Base-by-base conservation (phyloP, 2,888 invertebrate species). In the Euspilapteryx auroguttella region DNA sequence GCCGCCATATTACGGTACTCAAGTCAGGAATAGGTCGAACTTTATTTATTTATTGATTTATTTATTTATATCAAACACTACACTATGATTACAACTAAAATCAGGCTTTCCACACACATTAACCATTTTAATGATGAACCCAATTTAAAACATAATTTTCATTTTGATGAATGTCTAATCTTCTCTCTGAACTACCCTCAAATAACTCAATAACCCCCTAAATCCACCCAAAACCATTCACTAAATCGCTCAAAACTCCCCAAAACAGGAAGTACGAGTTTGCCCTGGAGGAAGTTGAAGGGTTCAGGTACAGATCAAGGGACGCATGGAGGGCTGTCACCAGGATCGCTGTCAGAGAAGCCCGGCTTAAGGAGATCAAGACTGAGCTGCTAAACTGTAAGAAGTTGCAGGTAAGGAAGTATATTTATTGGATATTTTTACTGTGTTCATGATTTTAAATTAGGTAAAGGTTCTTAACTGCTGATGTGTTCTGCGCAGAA, bases 291-390 rank as follows among this genome's bases (percentile, higher is more conserved):
- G 96, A 99, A 68, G 88, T 99, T 27, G 97, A 98, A 55, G 90
- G 96, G 0, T 98, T 99, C 61, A 79, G 91, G 36, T 97, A 99
- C 68, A 79, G 99, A 40, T 89, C 97, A 0, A 83, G 88, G 49
- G 98, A 99, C 77, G 98, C 95, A 3, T 90, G 96, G 89, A 83
- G 89, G 45, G 90, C 95, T 1, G 93, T 96, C 6, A 98, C 98
- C 0, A 83, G 89, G 45, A 87, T 94, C 34, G 95, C 96, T 0
- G 88, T 99, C 2, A 79, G 94, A 25, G 96, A 98, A 61, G 96
- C 97, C 0, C 78, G 98, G 12, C 77, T 98, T 27, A 94, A 92
- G 53, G 99, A 99, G 79, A 98, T 99, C 42, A 92, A 92, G 57
- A 82, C 83, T 32, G 98, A 99, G 73, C 85, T 98, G 32, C 79